Conservation (phyloP, 1,140 invertebrate genomes). For the Pogonomyrmex californicus region DNA sequence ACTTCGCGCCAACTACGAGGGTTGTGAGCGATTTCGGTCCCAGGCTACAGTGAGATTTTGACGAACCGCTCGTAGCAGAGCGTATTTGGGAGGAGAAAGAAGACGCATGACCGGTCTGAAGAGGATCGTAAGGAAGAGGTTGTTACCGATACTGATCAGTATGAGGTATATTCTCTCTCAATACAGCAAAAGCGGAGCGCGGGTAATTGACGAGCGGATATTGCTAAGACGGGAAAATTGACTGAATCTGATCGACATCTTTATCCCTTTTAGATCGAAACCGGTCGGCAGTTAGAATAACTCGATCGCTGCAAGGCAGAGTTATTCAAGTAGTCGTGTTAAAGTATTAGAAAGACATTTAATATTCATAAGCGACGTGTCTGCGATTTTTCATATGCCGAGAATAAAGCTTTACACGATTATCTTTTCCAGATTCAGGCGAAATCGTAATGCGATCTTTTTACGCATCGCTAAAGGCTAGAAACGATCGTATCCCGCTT, state of each 20-base stretch:
- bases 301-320: not conserved
- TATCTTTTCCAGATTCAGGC: conserved; percentile 14
- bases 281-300: conserved; percentile 27
- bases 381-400: too few relatives aligned
- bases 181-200: conserved; percentile 2
- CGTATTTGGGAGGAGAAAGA: conserved; percentile 54
- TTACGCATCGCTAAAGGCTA: not conserved
- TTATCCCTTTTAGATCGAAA: conserved; percentile 47
- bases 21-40: conserved; percentile 53
- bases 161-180: conserved; percentile 56
- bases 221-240: conserved; percentile 39
- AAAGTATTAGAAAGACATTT: not conserved
- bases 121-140: conserved; percentile 48
- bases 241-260: conserved; percentile 51
- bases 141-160: conserved; percentile 69
- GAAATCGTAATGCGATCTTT: conserved; percentile 24
- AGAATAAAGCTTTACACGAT: conserved; percentile 1
- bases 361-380: not conserved
- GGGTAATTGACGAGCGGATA: conserved; percentile 54
- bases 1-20: not conserved
- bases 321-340: not conserved
- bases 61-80: conserved; percentile 16
- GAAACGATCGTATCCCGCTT: conserved; percentile 12
- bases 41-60: conserved; percentile 68
- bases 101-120: conserved; percentile 9